Conservation (phyloP, 2,888 invertebrate species). For the Amaurobius ferox region DNA sequence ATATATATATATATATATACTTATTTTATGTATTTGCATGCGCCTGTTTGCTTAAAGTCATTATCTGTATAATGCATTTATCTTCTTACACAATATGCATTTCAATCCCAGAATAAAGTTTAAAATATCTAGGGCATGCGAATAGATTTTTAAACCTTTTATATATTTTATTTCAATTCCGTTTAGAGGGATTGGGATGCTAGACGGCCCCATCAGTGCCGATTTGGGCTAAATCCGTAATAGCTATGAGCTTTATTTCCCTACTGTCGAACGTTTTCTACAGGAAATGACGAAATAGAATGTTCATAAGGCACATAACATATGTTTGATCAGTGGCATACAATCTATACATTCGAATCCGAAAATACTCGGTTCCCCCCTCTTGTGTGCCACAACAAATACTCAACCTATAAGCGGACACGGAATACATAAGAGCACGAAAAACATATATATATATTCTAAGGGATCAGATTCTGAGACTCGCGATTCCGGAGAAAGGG, state of each 20-base stretch:
- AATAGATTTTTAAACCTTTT: neutral
- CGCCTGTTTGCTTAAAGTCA: too few relatives aligned
- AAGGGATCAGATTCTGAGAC: conserved; percentile 8
- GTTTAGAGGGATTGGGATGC: neutral
- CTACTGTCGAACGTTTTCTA: neutral
- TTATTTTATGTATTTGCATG: too few relatives aligned
- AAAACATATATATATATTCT: neutral
- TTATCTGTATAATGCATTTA: too few relatives aligned
- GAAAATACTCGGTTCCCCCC: neutral
- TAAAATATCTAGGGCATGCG: neutral
- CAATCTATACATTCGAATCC: neutral
- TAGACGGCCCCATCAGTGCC: neutral
- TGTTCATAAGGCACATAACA: neutral
- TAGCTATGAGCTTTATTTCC: neutral
- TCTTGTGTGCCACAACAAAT: neutral
- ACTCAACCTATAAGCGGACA: neutral
- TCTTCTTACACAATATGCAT: too few relatives aligned
- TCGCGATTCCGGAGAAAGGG: neutral
- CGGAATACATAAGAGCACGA: neutral
- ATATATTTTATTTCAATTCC: neutral
- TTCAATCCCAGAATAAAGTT: neutral
- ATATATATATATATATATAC: too few relatives aligned
- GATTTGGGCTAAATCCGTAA: neutral
- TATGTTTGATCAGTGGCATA: conserved; percentile 1
- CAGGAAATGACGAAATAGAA: neutral